These are phyloP conservation scores for Aptenodytes forsteri DNA, from an alignment of 2,113 vertebrate genomes.

Conservation along the genomic window DNA sequence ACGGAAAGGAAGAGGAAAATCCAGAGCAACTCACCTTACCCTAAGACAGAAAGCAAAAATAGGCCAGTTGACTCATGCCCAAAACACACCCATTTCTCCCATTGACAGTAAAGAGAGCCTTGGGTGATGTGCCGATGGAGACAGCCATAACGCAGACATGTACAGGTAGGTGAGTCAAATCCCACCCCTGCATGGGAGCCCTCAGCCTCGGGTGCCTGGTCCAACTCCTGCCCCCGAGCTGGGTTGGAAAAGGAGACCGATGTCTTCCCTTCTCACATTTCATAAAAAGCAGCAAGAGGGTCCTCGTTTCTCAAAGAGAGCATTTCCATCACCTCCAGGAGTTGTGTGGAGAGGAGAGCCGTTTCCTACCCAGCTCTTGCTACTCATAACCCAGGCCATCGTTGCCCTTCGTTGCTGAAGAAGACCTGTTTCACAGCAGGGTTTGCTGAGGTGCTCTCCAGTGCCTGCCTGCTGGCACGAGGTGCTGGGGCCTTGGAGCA, in stretches of 20 bases:
- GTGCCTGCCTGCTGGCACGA: not conserved
- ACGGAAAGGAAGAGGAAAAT: not conserved
- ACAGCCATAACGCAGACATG: not conserved
- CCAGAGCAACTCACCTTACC: not conserved
- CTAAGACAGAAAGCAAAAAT: not conserved
- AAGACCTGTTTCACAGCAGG: not conserved
- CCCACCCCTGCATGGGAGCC: not conserved
- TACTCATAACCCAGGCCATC: not conserved
- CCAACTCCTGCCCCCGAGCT: not conserved
- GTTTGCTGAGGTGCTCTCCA: not conserved
- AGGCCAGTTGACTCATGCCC: not conserved
- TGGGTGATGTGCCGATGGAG: not conserved
- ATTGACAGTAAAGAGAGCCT: not conserved
- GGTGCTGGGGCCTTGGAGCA: not conserved
- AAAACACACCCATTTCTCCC: not conserved
- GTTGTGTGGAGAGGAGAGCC: fast-evolving
- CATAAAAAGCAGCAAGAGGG: not conserved
- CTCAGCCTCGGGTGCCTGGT: not conserved
- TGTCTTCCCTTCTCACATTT: not conserved
- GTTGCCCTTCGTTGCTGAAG: not conserved
- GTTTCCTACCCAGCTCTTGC: not conserved
- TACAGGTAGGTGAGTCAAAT: not conserved
- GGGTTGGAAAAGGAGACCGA: not conserved
- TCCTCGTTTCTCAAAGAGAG: not conserved
- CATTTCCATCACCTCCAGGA: not conserved